phyloP scores from a whole-genome alignment of 2,113 vertebrate genomes.

The Mesocricetus auratus region DNA sequence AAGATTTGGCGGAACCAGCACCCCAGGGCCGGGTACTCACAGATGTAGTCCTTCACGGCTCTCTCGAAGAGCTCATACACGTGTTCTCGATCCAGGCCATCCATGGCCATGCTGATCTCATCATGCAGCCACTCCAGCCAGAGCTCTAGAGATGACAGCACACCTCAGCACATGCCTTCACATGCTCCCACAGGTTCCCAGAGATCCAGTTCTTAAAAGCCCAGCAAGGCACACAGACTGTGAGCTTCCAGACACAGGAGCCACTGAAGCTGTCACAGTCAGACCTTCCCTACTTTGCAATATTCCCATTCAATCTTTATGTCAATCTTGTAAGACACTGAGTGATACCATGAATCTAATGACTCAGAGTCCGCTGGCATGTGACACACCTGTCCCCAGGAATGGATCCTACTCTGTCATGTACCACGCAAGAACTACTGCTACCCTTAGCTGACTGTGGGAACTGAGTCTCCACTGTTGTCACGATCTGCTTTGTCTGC shows the following conservation, averaged over 20 bases:
- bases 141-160: constrained; percentile 89
- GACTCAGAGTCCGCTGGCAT: rapidly evolving
- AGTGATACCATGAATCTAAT: not conserved
- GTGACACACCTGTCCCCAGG: not conserved
- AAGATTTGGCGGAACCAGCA: rapidly evolving
- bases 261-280: not conserved
- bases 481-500: not conserved
- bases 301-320: not conserved
- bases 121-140: constrained; percentile 99
- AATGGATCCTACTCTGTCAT: not conserved
- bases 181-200: not conserved
- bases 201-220: not conserved
- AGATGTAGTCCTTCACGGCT: constrained; percentile 96
- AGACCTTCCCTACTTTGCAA: not conserved
- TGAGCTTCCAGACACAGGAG: not conserved
- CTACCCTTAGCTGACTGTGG: not conserved
- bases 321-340: not conserved
- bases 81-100: constrained; percentile 91
- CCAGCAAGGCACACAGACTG: not conserved
- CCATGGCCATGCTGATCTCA: constrained; percentile 93
- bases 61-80: constrained; percentile 96
- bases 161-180: not conserved
- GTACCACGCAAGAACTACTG: not conserved
- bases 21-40: constrained; percentile 87
- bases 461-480: not conserved